Evolutionary conservation across 2,797 vertebrate species (phyloP), one percentile per base, ranked within the genome.

Genomic region (Tiaroga cobitis): DNA sequence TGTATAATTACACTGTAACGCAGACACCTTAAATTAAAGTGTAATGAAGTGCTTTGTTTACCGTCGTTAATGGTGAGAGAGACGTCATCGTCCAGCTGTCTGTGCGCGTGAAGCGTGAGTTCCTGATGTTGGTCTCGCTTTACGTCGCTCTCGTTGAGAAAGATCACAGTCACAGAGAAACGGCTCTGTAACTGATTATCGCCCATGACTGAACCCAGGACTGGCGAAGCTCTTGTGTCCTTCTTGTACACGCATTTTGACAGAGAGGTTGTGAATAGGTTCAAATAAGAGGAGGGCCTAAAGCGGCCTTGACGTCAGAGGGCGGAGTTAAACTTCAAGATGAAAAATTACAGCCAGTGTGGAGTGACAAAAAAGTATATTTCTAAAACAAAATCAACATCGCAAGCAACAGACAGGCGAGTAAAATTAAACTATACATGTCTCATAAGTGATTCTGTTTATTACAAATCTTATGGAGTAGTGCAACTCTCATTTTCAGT

Each of bases 11-110:
- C 15, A 49, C 2, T 49, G 46, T 49, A 49, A 49, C 15, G 18
- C 46, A 18, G 5, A 0, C 16, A 43, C 43, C 43, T 4, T 43
- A 43, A 43, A 43, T 13, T 43, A 5, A 34, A 34, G 34, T 34
- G 34, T 34, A 34, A 34, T 34, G 3, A 43, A 43, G 43, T 43
- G 46, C 1, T 49, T 16, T 49, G 15, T 49, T 68, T 87, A 95
- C 94, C 93, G 10, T 94, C 91, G 37, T 92, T 90, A 56, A 94
- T 80, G 9, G 82, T 91, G 49, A 95, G 86, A 65, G 81, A 89
- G 68, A 63, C 34, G 24, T 90, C 86, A 24, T 85, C 46, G 16
- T 49, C 87, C 39, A 46, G 65, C 43, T 90, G 90, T 21, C 80
- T 86, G 77, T 32, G 90, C 86, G 94, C 85, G 8, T 90, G 87